A percentile compares a stretch with the other conserved stretches of the same genome.
These are phyloP conservation scores for Apis florea DNA, from an alignment of 1,140 invertebrate species.

Conservation along the genomic window DNA sequence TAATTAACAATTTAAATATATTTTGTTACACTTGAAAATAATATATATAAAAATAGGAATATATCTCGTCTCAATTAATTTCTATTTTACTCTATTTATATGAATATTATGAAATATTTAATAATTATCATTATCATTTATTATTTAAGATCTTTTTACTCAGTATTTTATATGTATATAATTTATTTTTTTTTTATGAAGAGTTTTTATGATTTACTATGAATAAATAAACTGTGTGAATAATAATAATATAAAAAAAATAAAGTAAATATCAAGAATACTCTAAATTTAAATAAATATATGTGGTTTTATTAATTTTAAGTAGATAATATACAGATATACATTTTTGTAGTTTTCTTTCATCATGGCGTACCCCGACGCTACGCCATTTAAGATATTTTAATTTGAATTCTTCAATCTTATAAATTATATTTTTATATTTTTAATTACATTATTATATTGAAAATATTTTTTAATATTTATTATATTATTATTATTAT, in stretches of 20 bases:
- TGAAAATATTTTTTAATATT: background rate
- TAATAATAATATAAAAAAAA: background rate
- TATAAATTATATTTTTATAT: background rate
- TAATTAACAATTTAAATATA: background rate
- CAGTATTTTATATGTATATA: background rate
- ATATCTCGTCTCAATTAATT: background rate
- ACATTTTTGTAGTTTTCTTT: background rate
- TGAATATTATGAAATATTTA: background rate
- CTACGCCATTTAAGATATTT: constrained; percentile 55
- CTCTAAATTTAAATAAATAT: background rate
- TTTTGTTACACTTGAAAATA: background rate
- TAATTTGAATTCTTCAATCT: background rate
- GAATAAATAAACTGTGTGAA: background rate
- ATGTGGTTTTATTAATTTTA: background rate
- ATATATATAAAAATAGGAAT: background rate
- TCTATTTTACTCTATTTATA: background rate
- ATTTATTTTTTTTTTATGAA: too few relatives aligned
- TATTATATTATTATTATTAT: background rate
- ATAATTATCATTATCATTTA: constrained; percentile 2
- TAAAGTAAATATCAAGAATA: background rate
- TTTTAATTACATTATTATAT: background rate
- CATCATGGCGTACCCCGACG: constrained; percentile 54
- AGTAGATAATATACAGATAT: too few relatives aligned
- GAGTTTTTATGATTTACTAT: background rate
- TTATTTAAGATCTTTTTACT: too few relatives aligned